Evolutionary conservation across 2,888 invertebrate species (phyloP).

Genomic region (Amphipyra berbera): DNA sequence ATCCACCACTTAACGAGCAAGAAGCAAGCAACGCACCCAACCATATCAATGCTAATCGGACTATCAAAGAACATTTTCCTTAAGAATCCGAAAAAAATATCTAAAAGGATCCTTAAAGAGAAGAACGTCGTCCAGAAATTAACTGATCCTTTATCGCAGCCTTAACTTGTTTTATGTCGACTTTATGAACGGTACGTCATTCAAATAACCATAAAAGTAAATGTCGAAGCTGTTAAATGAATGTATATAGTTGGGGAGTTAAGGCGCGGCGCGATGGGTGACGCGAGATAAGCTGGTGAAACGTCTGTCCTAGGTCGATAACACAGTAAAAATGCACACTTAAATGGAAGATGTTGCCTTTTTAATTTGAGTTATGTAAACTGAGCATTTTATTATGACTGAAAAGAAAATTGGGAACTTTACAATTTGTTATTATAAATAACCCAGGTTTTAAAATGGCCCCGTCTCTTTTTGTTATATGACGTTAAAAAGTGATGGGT

Average conservation of each 20-base stretch:
- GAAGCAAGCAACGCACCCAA: slow-evolving; percentile 1
- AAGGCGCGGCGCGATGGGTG: slow-evolving; percentile 38
- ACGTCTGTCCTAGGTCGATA: slow-evolving; percentile 60
- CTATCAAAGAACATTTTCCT: slow-evolving; percentile 15
- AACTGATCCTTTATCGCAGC: slow-evolving; percentile 53
- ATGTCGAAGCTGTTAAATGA: slow-evolving; percentile 52
- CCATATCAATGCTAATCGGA: slow-evolving; percentile 7
- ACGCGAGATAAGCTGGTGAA: slow-evolving; percentile 53
- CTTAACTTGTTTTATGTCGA: slow-evolving; percentile 51
- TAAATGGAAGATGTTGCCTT: slow-evolving; percentile 17
- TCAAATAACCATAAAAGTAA: slow-evolving; percentile 62
- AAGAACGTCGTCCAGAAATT: slow-evolving; percentile 48
- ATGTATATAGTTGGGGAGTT: slow-evolving; percentile 47
- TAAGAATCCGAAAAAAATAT: slow-evolving; percentile 11
- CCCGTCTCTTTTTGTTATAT: too few species aligned
- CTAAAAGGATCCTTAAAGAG: slow-evolving; percentile 11
- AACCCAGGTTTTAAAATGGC: too few species aligned
- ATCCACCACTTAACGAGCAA: not conserved
- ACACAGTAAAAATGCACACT: slow-evolving; percentile 39
- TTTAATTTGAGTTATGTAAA: slow-evolving; percentile 33
- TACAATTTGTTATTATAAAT: not conserved
- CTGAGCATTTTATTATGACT: slow-evolving; percentile 2
- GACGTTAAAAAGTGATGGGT: too few species aligned
- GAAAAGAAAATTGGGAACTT: not conserved
- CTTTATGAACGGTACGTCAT: slow-evolving; percentile 54